These are phyloP conservation scores for Clitarchus hookeri DNA, from an alignment of 2,888 invertebrate species.

Conservation along the genomic window DNA sequence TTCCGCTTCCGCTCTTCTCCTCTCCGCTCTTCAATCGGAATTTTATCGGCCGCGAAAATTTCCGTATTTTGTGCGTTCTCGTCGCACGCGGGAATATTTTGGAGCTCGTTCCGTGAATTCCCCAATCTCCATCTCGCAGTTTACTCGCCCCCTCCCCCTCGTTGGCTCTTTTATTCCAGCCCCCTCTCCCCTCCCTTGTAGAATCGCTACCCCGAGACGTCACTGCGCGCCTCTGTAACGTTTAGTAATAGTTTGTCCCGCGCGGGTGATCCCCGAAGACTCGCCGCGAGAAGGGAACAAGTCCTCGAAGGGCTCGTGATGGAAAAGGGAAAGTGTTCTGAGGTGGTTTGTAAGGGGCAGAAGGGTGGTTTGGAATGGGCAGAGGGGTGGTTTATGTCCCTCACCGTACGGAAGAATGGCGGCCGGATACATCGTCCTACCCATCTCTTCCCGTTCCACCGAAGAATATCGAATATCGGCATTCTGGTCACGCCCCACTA, in stretches of 20 bases:
- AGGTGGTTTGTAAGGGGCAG: neutral
- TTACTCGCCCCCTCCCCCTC: neutral
- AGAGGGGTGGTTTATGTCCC: neutral
- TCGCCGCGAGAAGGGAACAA: neutral
- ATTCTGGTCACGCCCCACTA: slow-evolving; percentile 1
- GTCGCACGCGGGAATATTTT: neutral
- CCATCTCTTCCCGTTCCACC: neutral
- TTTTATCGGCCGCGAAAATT: slow-evolving; percentile 2
- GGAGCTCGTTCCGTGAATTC: neutral
- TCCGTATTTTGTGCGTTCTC: neutral
- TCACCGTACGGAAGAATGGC: neutral
- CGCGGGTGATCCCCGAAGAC: neutral
- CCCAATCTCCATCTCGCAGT: neutral
- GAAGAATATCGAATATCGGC: neutral
- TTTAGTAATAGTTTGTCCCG: neutral
- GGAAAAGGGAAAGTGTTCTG: no score
- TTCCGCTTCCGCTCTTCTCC: neutral
- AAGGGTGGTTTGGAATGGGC: neutral
- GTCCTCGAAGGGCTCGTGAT: neutral
- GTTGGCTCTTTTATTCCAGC: no score
- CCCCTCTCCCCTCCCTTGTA: no score
- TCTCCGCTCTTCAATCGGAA: neutral
- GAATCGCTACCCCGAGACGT: neutral
- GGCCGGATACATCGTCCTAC: neutral
- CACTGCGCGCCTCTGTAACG: neutral